Base-by-base conservation (phyloP, 2,113 vertebrate species). In the Carassius carassius region DNA sequence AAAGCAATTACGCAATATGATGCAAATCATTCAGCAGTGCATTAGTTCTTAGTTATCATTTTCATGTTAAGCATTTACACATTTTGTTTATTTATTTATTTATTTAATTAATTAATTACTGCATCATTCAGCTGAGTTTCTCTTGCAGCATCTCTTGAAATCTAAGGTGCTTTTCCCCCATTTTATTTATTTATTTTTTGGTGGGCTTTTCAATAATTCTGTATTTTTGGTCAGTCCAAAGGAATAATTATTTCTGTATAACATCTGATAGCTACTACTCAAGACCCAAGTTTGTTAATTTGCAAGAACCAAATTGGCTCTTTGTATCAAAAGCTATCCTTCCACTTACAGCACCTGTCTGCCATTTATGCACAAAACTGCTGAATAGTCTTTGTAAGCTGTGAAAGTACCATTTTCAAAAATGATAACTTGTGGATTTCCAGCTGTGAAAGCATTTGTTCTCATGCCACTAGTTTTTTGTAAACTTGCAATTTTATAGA, bases 291-390 rank as follows among this genome's bases (percentile, higher is more conserved):
- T 56, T 29, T 29, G 29, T 29, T 29, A 29, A 29, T 29, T 29
- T 29, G 29, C 29, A 29, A 29, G 29, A 29, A 29, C 29, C 29
- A 29, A 29, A 29, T 29, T 1, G 19, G 19, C 29, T 21, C 51
- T 58, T 35, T 32, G 13, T 78, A 23, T 9, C 35, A 60, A 25
- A 62, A 10, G 0, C 19, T 51, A 1, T 58, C 51, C 19, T 77
- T 51, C 17, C 29, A 37, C n/a, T 56, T 78, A n/a, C 49, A 37
- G 51, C 29, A 62, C 32, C 56, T 44, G n/a, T n/a, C 12, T 44
- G 9, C 32, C 51, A 58, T 78, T 78, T 60, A 60, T 58, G 37
- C 58, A 63, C 44, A 25, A 25, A 63, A 79, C 35, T 79, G 77
- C 77, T 63, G 58, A 62, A 44, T 4, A n/a, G 21, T n/a, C 35